Percentiles rank a stretch among this genome's conserved stretches.
Conservation (phyloP, 2,888 invertebrate genomes). For the Zele albiditarsus region DNA sequence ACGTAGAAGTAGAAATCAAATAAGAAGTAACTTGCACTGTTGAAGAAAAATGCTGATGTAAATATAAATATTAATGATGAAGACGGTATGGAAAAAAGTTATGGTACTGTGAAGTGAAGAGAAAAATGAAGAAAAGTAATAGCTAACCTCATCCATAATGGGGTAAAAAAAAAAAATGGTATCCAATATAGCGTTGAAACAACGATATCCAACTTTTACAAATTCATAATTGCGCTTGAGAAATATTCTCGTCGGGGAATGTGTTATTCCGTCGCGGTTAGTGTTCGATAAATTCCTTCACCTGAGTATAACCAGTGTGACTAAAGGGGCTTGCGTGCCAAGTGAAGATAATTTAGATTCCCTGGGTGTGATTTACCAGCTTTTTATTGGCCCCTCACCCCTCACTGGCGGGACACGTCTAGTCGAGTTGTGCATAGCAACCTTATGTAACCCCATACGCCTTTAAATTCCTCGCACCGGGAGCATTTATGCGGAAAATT, state of each 20-base stretch:
- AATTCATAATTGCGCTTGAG: conserved; percentile 46
- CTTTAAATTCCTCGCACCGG: conserved; percentile 37
- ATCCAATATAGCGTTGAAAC: neutral
- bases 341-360: conserved; percentile 67
- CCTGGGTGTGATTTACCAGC: conserved; percentile 63
- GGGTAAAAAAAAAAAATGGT: neutral
- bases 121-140: neutral
- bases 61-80: neutral
- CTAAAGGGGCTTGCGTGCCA: conserved; percentile 56
- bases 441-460: neutral
- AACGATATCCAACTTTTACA: neutral
- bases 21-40: neutral
- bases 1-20: neutral
- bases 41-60: neutral
- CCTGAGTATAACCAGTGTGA: conserved; percentile 18
- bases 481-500: neutral
- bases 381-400: conserved; percentile 54
- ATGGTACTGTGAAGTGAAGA: neutral
- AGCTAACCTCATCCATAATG: neutral
- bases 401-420: conserved; percentile 40
- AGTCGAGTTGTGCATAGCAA: neutral
- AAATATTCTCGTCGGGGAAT: conserved; percentile 62
- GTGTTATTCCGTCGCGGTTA: conserved; percentile 57
- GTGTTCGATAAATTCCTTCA: conserved; percentile 65
- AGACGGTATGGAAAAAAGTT: neutral